Evolutionary conservation across 2,797 vertebrate genomes (phyloP).

Genomic region (Lophius americanus): DNA sequence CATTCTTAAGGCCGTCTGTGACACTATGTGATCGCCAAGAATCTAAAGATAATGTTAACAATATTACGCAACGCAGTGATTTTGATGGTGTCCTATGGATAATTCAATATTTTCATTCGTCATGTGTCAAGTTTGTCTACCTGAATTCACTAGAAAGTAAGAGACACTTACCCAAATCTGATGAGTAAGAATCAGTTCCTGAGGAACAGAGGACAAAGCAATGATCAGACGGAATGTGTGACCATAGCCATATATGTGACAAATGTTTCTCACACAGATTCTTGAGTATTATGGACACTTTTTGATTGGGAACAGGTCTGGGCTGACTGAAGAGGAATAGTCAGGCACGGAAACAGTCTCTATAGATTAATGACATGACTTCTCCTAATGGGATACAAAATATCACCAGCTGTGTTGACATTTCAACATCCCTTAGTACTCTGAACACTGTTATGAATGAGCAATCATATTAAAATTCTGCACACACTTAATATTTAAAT

Average conservation of each 20-base stretch:
- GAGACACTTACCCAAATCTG: slow-evolving; percentile 89
- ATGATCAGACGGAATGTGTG: slow-evolving; percentile 2
- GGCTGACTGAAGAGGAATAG: background rate
- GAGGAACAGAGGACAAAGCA: slow-evolving; percentile 49
- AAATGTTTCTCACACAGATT: slow-evolving; percentile 1
- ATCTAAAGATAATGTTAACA: slow-evolving; percentile 73
- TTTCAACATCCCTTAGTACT: background rate
- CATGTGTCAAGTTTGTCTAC: background rate
- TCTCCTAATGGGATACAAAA: background rate
- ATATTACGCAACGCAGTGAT: background rate
- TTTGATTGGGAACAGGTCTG: background rate
- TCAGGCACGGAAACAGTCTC: background rate
- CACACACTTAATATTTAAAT: background rate
- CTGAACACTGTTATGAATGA: background rate
- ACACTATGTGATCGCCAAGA: slow-evolving; percentile 89
- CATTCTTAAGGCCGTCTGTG: slow-evolving; percentile 90
- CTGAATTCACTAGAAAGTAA: background rate
- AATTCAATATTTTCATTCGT: slow-evolving; percentile 4
- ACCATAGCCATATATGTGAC: background rate
- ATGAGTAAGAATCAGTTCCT: slow-evolving; percentile 92
- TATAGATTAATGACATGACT: background rate
- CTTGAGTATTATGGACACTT: background rate
- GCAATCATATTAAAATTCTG: background rate
- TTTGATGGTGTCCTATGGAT: background rate
- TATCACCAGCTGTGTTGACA: background rate